These are phyloP conservation scores for Nannospalax galili DNA, from an alignment of 2,113 vertebrate genomes.

Conservation along the genomic window DNA sequence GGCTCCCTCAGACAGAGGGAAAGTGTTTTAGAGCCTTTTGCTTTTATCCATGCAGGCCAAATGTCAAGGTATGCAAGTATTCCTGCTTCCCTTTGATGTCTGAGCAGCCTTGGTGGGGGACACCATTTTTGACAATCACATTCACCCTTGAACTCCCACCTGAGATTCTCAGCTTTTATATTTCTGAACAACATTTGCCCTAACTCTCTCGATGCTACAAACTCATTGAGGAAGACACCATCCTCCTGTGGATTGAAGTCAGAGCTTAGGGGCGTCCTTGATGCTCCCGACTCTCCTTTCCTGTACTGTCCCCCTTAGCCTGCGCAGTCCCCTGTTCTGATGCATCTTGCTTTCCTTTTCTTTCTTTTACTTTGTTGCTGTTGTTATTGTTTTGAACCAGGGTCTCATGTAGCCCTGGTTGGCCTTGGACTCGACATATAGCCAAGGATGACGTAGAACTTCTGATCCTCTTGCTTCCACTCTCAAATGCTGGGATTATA, in stretches of 20 bases:
- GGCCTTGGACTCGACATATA: not conserved
- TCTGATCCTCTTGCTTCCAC: not conserved
- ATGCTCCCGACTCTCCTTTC: not conserved
- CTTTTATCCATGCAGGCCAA: too few species aligned
- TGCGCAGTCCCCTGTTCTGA: not conserved
- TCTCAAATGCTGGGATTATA: not conserved
- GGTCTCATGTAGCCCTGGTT: not conserved
- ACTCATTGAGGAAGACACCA: not conserved
- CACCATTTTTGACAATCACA: not conserved
- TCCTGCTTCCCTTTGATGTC: not conserved
- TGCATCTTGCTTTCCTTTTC: too few species aligned
- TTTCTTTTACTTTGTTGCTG: not conserved
- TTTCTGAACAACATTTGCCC: not conserved
- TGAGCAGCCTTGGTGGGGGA: rapidly evolving
- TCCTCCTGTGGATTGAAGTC: not conserved
- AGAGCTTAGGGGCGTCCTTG: not conserved
- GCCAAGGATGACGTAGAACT: not conserved
- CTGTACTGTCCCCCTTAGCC: not conserved
- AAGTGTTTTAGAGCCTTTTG: not conserved
- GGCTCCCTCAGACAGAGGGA: not conserved
- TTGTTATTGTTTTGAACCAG: not conserved
- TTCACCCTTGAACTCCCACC: not conserved
- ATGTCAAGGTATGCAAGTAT: not conserved
- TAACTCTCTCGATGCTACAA: not conserved
- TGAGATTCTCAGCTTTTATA: not conserved